phyloP scores from a whole-genome alignment of 2,113 vertebrate genomes.

The Redunca redunca region DNA sequence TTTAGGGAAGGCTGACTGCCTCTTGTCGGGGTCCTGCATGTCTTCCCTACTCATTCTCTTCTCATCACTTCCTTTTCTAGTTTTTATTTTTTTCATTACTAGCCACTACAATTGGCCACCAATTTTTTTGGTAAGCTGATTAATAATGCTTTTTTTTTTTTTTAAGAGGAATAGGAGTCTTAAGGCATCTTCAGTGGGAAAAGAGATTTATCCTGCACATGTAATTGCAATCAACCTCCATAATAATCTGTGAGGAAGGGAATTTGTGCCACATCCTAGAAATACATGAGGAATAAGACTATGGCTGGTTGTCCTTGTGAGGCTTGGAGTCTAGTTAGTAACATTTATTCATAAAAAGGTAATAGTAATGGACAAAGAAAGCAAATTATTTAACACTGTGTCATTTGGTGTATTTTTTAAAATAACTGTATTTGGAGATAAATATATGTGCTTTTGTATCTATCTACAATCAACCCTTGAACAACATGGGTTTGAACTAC shows the following conservation, averaged over 20 bases:
- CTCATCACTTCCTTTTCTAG: not conserved
- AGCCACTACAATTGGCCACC: not conserved
- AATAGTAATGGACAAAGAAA: not conserved
- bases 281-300: not conserved
- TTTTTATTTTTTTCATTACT: not conserved
- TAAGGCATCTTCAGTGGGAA: not conserved
- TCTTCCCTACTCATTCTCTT: not conserved
- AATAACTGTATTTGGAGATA: not conserved
- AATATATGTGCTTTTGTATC: not conserved
- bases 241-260: not conserved
- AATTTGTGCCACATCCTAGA: not conserved
- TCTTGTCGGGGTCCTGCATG: accelerated
- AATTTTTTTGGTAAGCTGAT: not conserved
- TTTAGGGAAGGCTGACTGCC: not conserved
- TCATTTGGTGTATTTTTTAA: not conserved
- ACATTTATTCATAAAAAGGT: not conserved
- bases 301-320: not conserved
- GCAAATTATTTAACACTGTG: not conserved
- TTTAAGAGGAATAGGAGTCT: not conserved
- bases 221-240: not conserved
- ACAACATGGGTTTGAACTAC: not conserved
- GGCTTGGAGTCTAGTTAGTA: not conserved
- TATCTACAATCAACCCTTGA: not conserved
- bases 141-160: not conserved
- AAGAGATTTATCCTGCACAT: not conserved